A percentile compares a stretch with the other conserved stretches of the same genome.
phyloP scores from a whole-genome alignment of 2,797 vertebrate genomes.

The Microctenopoma steveboyesi region DNA sequence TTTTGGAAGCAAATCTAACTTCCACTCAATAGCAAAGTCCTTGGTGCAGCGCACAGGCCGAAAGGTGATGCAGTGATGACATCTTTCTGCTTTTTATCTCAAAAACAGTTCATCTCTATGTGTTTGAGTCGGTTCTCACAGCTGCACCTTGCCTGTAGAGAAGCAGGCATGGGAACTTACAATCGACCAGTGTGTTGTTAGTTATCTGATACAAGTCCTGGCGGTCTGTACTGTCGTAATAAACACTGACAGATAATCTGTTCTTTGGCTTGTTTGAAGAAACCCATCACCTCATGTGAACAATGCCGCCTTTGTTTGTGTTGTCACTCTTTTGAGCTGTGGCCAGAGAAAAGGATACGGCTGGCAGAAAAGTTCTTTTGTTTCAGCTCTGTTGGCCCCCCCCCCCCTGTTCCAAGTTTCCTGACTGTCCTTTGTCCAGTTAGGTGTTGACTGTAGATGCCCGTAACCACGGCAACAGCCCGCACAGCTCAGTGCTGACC shows the following conservation, averaged over 20 bases:
- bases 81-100: conserved; percentile 6
- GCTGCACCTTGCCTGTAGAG: conserved; percentile 11
- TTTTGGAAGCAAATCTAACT: conserved; percentile 93
- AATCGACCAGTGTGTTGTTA: conserved; percentile 14
- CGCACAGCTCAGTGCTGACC: conserved; percentile 87
- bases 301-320: conserved; percentile 27
- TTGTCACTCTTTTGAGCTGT: not conserved
- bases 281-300: conserved; percentile 10
- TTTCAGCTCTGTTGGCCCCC: conserved; percentile 16
- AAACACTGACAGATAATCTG: conserved; percentile 17
- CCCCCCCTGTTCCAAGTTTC: conserved; percentile 68
- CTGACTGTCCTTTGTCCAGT: conserved; percentile 81
- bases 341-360: not conserved
- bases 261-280: not conserved
- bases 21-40: conserved; percentile 89
- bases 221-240: conserved; percentile 10
- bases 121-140: conserved; percentile 15
- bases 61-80: conserved; percentile 84
- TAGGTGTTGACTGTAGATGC: conserved; percentile 97
- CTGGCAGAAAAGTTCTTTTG: conserved; percentile 8
- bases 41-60: conserved; percentile 88
- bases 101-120: conserved; percentile 13
- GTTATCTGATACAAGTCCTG: conserved; percentile 34
- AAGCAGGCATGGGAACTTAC: conserved; percentile 10
- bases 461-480: conserved; percentile 94